Base-by-base conservation (phyloP, 2,113 vertebrate species). In the Strix uralensis region DNA sequence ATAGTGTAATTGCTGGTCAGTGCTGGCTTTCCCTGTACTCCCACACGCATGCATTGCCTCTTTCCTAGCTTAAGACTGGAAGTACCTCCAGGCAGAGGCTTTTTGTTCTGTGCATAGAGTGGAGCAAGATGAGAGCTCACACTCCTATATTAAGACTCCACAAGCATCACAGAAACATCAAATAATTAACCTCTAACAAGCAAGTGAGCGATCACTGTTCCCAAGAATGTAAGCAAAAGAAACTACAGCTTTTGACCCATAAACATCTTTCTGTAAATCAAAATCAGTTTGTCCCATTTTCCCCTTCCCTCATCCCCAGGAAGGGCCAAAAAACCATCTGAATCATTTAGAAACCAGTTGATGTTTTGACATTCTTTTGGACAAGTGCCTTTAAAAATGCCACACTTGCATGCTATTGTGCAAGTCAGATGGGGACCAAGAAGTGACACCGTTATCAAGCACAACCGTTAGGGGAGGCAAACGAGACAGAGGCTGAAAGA, bases 41-140 rank as follows among this genome's bases (percentile, higher is more conserved):
- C 65, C 73, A 54, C 81, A 62, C 0, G 0, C 3, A 4, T 1
- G 20, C 0, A 1, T 0, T 72, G 52, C 62, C 71, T 54, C 92
- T 26, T 77, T 30, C 62, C 81, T 19, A 57, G 51, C 44, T 9
- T 26, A 23, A 57, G 67, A 15, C 75, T 65, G 58, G 46, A 70
- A 61, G 30, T 13, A 83, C 59, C 55, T 77, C 11, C 46, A 58
- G 75, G 80, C 75, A 83, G 44, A 62, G 22, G 49, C 40, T 80
- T 75, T 85, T 52, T 88, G 71, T 62, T 65, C 86, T 36, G 11
- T 2, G 3, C 5, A 2, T 4, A 20, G 11, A 42, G 15, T 1
- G 5, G 25, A 72, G 61, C 29, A 63, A 73, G 40, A 36, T 1
- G n/a, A 91, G 77, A 49, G 59, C 77, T 89, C 83, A 23, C 16